phyloP scores from a whole-genome alignment of 2,113 vertebrate genomes.

The Crotalus horridus region DNA sequence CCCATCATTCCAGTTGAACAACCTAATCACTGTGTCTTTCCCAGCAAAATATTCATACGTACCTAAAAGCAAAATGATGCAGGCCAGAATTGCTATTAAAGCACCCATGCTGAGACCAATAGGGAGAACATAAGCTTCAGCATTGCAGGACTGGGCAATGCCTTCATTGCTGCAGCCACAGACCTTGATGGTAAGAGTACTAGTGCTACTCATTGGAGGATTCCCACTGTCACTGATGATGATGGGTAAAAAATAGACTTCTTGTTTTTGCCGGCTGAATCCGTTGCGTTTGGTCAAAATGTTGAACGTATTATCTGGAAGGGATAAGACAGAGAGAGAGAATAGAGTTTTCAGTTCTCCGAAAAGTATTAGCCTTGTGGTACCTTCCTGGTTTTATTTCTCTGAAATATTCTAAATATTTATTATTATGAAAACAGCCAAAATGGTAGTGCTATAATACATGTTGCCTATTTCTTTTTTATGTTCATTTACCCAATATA shows the following conservation, averaged over 20 bases:
- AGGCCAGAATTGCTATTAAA: conserved; percentile 95
- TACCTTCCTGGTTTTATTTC: not conserved
- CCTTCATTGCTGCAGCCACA: conserved; percentile 95
- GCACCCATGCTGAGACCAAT: conserved; percentile 99
- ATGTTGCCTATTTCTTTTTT: not conserved
- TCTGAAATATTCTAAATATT: conserved; percentile 3
- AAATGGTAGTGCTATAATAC: not conserved
- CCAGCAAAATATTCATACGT: conserved; percentile 49
- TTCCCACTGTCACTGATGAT: conserved; percentile 92
- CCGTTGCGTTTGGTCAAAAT: conserved; percentile 91
- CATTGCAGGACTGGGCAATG: conserved; percentile 91
- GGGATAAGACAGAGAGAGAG: conserved; percentile 13
- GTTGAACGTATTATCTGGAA: conserved; percentile 92
- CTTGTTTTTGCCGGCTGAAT: conserved; percentile 95
- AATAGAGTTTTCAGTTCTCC: not conserved
- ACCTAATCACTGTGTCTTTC: not conserved
- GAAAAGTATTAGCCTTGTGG: not conserved
- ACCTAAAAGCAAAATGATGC: conserved; percentile 94
- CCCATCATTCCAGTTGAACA: not conserved
- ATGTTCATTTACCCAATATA: not conserved
- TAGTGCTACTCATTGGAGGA: conserved; percentile 96
- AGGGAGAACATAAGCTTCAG: conserved; percentile 91
- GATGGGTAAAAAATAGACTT: conserved; percentile 93
- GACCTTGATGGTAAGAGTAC: conserved; percentile 94
- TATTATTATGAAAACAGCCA: not conserved